Evolutionary conservation across 1,140 invertebrate genomes (phyloP).

Genomic region (Brachystomella parvula): DNA sequence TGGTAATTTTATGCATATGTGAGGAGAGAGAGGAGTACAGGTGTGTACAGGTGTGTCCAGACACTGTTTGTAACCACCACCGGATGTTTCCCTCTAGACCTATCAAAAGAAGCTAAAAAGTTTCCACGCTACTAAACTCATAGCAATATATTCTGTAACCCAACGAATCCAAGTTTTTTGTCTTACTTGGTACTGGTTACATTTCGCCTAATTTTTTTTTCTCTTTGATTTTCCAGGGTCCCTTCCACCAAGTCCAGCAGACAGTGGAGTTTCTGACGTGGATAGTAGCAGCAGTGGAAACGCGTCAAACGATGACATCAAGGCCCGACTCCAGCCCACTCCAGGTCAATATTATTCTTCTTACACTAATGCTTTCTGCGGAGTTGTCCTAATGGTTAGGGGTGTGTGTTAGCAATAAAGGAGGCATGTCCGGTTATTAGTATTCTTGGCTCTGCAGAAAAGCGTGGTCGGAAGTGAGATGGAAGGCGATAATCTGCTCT

Average conservation of each 20-base stretch:
- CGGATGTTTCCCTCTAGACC: neutral
- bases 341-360: constrained; percentile 38
- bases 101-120: too few relatives aligned
- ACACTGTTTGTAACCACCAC: neutral
- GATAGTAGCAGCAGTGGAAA: constrained; percentile 87
- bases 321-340: constrained; percentile 61
- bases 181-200: too few relatives aligned
- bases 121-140: too few relatives aligned
- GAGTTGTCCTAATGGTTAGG: neutral
- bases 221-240: constrained; percentile 68
- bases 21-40: neutral
- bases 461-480: constrained; percentile 4
- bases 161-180: too few relatives aligned
- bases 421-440: neutral
- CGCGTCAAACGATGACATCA: constrained; percentile 75
- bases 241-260: constrained; percentile 89
- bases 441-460: neutral
- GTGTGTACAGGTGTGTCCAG: neutral
- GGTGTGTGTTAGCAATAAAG: neutral
- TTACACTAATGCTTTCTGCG: neutral
- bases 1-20: constrained; percentile 8
- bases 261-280: constrained; percentile 93
- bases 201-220: too few relatives aligned
- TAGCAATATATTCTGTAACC: too few relatives aligned
- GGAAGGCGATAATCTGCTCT: constrained; percentile 4